Conservation (phyloP, 2,113 vertebrate genomes). For the Periophthalmodon schlosseri region DNA sequence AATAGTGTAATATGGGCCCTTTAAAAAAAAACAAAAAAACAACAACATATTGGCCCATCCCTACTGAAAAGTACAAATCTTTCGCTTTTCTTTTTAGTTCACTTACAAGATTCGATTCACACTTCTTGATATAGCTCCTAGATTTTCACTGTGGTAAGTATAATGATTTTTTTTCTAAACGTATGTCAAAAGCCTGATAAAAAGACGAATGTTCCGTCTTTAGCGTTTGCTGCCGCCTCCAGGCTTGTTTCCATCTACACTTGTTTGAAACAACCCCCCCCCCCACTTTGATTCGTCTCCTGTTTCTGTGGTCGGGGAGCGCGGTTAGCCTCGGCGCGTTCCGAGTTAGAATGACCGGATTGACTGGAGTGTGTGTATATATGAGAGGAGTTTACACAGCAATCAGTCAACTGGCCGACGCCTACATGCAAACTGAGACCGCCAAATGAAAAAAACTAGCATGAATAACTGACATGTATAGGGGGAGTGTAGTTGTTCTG, state of each 20-base stretch:
- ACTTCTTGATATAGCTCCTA: not conserved
- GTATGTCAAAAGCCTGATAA: conserved; percentile 21
- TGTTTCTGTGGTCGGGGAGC: conserved; percentile 21
- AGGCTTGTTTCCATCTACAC: conserved; percentile 12
- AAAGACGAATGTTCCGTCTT: conserved; percentile 23
- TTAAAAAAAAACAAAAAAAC: too few relatives aligned
- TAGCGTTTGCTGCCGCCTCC: conserved; percentile 24
- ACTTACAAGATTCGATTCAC: not conserved
- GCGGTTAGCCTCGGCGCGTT: conserved; percentile 11
- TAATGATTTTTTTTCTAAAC: conserved; percentile 9
- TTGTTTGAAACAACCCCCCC: conserved; percentile 15
- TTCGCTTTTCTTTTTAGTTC: not conserved
- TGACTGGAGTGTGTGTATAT: conserved; percentile 25
- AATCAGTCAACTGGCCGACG: conserved; percentile 43
- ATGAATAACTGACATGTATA: not conserved
- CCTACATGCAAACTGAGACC: conserved; percentile 36
- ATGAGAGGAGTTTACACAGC: conserved; percentile 36
- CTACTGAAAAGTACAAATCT: too few relatives aligned
- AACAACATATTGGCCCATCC: too few relatives aligned
- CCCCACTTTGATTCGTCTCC: conserved; percentile 9
- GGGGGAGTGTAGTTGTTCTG: too few relatives aligned
- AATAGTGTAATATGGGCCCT: too few relatives aligned
- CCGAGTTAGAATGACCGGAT: conserved; percentile 12
- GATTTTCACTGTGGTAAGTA: not conserved
- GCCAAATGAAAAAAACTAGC: conserved; percentile 14